These are phyloP conservation scores for Sitta europaea DNA, from an alignment of 2,113 vertebrate species.

Conservation along the genomic window DNA sequence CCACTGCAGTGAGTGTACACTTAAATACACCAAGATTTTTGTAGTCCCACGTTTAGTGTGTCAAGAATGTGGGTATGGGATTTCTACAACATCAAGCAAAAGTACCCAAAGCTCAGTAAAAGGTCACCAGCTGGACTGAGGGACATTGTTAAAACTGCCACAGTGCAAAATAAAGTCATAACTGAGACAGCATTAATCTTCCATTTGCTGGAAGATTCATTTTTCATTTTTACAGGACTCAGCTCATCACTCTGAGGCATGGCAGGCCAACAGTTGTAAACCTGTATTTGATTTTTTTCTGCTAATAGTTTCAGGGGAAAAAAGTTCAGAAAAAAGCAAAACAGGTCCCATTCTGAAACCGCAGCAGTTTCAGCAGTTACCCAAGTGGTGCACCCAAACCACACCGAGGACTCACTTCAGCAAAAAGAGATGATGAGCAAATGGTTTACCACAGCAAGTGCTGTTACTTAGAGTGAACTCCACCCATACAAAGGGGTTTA, in stretches of 20 bases:
- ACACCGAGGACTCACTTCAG: conserved; percentile 70
- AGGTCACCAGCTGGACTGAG: background rate
- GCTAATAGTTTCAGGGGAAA: conserved; percentile 28
- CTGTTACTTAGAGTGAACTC: conserved; percentile 57
- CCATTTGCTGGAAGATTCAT: background rate
- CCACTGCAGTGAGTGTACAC: background rate
- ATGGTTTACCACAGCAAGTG: conserved; percentile 71
- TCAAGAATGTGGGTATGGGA: background rate
- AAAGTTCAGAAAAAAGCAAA: conserved; percentile 64
- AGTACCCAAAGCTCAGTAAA: background rate
- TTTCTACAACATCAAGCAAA: background rate
- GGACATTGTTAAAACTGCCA: rapidly evolving
- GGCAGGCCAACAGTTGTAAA: conserved; percentile 17
- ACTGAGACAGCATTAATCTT: background rate
- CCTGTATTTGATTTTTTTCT: conserved; percentile 4
- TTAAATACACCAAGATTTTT: background rate
- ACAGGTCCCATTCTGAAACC: conserved; percentile 74
- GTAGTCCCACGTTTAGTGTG: background rate
- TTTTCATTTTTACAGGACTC: background rate
- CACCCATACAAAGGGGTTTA: conserved; percentile 59
- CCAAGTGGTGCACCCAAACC: conserved; percentile 78
- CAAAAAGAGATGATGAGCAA: conserved; percentile 69
- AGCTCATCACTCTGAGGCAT: background rate
- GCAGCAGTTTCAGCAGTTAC: conserved; percentile 83
- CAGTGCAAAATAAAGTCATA: background rate